Evolutionary conservation across 2,888 invertebrate species (phyloP).

Genomic region (Thecophora atra): DNA sequence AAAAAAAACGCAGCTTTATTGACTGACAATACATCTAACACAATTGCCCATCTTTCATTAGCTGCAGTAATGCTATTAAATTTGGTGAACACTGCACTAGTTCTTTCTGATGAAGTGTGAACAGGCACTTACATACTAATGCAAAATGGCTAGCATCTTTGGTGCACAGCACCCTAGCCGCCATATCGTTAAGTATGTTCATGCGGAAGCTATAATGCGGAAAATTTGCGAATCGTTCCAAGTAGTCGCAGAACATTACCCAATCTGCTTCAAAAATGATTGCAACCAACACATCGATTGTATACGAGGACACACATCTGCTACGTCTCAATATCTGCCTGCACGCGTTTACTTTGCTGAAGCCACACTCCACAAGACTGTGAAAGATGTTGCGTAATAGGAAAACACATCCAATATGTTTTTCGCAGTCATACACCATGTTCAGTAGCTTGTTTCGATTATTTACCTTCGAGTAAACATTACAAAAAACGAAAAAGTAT

Average conservation of each 20-base stretch:
- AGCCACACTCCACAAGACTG: constrained; percentile 43
- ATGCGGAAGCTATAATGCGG: constrained; percentile 46
- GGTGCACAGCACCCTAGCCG: constrained; percentile 39
- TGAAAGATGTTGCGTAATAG: constrained; percentile 43
- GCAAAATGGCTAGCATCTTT: constrained; percentile 41
- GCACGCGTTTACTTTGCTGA: constrained; percentile 46
- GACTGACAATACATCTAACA: constrained; percentile 1
- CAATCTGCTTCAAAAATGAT: constrained; percentile 51
- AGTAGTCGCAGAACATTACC: constrained; percentile 46
- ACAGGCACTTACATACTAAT: constrained; percentile 45
- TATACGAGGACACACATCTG: constrained; percentile 36
- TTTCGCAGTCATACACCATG: constrained; percentile 49
- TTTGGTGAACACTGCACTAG: constrained; percentile 36
- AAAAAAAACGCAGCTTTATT: not conserved
- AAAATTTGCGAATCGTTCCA: constrained; percentile 46
- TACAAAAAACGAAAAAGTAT: constrained; percentile 46
- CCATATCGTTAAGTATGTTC: constrained; percentile 45
- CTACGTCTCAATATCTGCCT: constrained; percentile 43
- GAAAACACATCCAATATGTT: constrained; percentile 44
- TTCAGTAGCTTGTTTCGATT: constrained; percentile 46
- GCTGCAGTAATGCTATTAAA: constrained; percentile 41
- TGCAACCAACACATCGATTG: constrained; percentile 46
- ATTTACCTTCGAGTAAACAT: constrained; percentile 44
- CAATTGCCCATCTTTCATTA: constrained; percentile 40
- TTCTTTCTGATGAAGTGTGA: constrained; percentile 41